A percentile compares a stretch with the other conserved stretches of the same genome.
Evolutionary conservation across 2,113 vertebrate genomes (phyloP).

Genomic region (Catharus bicknelli): DNA sequence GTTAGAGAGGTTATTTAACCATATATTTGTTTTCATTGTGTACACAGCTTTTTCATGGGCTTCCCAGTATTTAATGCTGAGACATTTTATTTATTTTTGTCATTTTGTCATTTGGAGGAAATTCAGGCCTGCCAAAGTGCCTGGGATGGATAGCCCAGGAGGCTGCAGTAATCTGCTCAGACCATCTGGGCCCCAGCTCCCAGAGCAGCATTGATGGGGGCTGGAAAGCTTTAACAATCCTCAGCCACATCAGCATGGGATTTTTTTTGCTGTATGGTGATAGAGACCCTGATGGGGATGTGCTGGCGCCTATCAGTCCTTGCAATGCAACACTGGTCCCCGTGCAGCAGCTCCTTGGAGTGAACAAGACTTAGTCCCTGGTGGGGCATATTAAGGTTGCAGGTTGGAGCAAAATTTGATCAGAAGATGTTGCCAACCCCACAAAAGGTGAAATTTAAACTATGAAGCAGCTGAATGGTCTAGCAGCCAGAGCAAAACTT

Average conservation of each 20-base stretch:
- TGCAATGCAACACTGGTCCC: neutral
- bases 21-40: slow-evolving; percentile 75
- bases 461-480: neutral
- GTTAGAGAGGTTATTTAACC: slow-evolving; percentile 74
- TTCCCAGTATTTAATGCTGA: slow-evolving; percentile 29
- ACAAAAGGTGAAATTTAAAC: neutral
- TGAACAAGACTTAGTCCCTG: neutral
- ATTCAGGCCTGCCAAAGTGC: slow-evolving; percentile 40
- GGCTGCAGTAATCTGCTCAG: slow-evolving; percentile 48
- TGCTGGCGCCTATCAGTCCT: neutral
- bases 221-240: neutral
- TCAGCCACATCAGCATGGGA: neutral
- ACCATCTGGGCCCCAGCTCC: slow-evolving; percentile 43
- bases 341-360: accelerated
- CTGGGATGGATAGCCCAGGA: neutral
- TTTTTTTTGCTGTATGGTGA: neutral
- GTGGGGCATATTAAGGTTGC: accelerated
- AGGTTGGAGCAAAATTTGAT: neutral
- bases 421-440: neutral
- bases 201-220: neutral
- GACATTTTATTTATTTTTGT: slow-evolving; percentile 62
- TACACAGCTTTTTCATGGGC: slow-evolving; percentile 59
- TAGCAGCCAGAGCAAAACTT: neutral
- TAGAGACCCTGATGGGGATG: accelerated
- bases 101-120: slow-evolving; percentile 43